Conservation (phyloP, 2,113 vertebrate species). For the Mustelus asterias region DNA sequence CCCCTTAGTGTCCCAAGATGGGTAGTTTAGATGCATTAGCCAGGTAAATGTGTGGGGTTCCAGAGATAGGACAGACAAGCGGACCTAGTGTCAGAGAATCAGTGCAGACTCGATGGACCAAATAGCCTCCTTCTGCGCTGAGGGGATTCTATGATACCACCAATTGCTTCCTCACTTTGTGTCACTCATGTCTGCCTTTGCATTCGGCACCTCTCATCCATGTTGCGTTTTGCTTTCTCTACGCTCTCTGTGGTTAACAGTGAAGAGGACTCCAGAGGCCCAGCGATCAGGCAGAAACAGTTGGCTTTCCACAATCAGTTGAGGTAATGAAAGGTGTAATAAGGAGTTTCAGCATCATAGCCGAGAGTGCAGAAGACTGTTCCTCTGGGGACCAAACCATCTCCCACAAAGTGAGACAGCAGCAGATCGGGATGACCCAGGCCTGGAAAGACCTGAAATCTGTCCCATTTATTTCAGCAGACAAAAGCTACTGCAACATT, state of each 20-base stretch:
- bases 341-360: not conserved
- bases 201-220: not conserved
- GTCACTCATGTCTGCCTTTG: not conserved
- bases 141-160: not conserved
- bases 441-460: not conserved
- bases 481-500: not conserved
- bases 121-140: too few species aligned
- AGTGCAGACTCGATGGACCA: too few species aligned
- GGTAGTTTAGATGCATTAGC: too few species aligned
- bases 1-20: too few species aligned
- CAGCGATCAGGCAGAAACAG: not conserved
- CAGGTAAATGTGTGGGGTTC: too few species aligned
- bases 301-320: not conserved
- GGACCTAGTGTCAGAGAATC: too few species aligned
- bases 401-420: not conserved
- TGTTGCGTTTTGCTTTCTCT: not conserved
- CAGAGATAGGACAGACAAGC: too few species aligned
- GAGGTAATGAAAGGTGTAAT: not conserved
- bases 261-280: not conserved
- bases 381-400: not conserved
- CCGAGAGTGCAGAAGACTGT: not conserved
- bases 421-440: not conserved
- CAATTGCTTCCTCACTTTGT: not conserved
- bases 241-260: not conserved
- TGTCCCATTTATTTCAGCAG: not conserved